Base-by-base conservation (phyloP, 2,888 invertebrate species). In the Lordiphosa fenestrarum region DNA sequence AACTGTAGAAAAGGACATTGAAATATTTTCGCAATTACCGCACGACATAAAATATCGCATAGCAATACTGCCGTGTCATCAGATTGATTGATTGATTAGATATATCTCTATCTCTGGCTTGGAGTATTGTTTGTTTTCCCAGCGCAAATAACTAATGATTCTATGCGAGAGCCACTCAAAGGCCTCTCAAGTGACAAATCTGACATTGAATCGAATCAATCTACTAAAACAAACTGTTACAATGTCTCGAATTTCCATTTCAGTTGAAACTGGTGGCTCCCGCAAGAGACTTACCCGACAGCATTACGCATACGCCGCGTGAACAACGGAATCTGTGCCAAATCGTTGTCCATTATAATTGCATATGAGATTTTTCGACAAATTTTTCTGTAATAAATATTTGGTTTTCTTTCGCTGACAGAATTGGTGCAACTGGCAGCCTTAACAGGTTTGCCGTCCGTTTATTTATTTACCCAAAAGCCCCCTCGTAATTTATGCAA, bases 81-180 rank as follows among this genome's bases (percentile, higher is more conserved):
- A 33, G 68, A 50, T 69, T 80, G 78, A 73, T 69, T 80, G 78
- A 73, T 80, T 71, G 77, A 77, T 77, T 65, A 65, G 74, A 69
- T 66, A 71, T 74, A 77, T 71, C 65, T 52, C 65, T 52, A 15
- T 15, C 15, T 15, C 15, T 15, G 50, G 41, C 36, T 12, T 23
- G 21, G 37, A 21, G 55, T 58, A 44, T 46, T 67, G 40, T 25
- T 25, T 25, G 25, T 6, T 25, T 25, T 6, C 25, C 25, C 6
- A 6, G 25, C 50, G 55, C 58, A 53, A 47, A 66, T 59, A 65
- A 42, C 66, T 69, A 74, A 65, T 69, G 73, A 69, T 58, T 67
- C 64, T 44, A 65, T 60, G 62, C 66, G 63, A 38, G 42, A 37
- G 12, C 19, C 53, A 69, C 69, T 67, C 55, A 44, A 60, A 39